These are phyloP conservation scores for Monarcha castaneiventris DNA, from an alignment of 2,113 vertebrate species.

Conservation along the genomic window DNA sequence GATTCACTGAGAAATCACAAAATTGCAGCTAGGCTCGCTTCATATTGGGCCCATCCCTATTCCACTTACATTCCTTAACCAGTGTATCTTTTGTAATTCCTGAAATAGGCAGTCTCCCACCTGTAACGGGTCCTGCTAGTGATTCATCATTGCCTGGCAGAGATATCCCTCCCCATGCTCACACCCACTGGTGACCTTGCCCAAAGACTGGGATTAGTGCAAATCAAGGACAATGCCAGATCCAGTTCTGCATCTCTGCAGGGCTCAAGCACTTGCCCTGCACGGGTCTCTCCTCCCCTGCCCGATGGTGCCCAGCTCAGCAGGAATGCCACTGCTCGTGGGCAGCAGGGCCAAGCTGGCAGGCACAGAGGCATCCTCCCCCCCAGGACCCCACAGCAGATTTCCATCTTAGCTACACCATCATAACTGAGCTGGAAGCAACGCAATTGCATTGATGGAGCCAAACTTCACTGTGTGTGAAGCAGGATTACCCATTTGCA, in stretches of 20 bases:
- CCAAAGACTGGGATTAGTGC: not conserved
- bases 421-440: not conserved
- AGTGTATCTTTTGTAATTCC: not conserved
- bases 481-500: not conserved
- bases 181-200: not conserved
- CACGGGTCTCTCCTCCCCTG: not conserved
- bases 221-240: not conserved
- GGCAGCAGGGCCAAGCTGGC: fast-evolving
- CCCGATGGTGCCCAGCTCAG: not conserved
- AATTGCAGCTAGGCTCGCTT: not conserved
- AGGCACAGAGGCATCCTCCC: fast-evolving
- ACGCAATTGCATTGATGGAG: not conserved
- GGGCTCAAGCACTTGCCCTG: not conserved
- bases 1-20: not conserved
- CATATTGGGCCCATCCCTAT: not conserved
- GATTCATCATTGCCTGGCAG: not conserved
- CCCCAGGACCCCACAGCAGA: fast-evolving
- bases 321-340: not conserved
- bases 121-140: not conserved
- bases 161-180: not conserved
- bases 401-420: not conserved
- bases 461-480: not conserved
- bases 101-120: not conserved
- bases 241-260: not conserved
- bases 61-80: not conserved